Conservation (phyloP, 2,888 invertebrate species). For the Meteorus colon region DNA sequence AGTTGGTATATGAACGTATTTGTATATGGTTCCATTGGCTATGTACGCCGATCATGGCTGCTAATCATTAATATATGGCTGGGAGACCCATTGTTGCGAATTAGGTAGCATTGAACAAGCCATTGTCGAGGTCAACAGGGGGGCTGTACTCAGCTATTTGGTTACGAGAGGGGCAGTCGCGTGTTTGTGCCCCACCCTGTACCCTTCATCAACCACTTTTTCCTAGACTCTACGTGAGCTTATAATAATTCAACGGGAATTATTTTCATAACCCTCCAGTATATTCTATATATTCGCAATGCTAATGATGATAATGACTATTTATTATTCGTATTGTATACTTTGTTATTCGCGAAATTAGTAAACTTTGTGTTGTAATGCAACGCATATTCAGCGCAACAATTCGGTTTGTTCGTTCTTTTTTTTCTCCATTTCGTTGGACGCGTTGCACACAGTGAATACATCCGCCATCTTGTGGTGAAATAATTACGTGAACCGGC, state of each 20-base stretch:
- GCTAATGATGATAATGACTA: background rate
- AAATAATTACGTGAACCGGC: too few relatives aligned
- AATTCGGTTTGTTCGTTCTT: too few relatives aligned
- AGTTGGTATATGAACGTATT: slow-evolving; percentile 20
- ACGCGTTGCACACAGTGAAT: too few relatives aligned
- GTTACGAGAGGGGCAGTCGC: slow-evolving; percentile 30
- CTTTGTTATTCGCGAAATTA: background rate
- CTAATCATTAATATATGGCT: slow-evolving; percentile 68
- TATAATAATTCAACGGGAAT: slow-evolving; percentile 14
- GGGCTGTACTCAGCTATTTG: slow-evolving; percentile 40
- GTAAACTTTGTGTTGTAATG: background rate
- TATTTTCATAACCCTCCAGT: background rate
- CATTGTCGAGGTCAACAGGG: slow-evolving; percentile 64
- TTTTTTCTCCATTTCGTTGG: too few relatives aligned
- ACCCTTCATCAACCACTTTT: slow-evolving; percentile 3
- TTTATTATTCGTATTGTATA: background rate
- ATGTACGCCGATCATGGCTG: slow-evolving; percentile 53
- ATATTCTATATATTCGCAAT: background rate
- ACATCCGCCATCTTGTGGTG: too few relatives aligned
- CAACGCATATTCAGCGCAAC: too few relatives aligned
- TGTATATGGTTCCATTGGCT: slow-evolving; percentile 41
- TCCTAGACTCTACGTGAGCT: slow-evolving; percentile 10
- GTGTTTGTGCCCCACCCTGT: slow-evolving; percentile 36
- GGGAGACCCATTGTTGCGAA: slow-evolving; percentile 68
- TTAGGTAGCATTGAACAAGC: slow-evolving; percentile 66